Evolutionary conservation across 1,140 invertebrate species (phyloP).

Genomic region (Drosophila virilis): DNA sequence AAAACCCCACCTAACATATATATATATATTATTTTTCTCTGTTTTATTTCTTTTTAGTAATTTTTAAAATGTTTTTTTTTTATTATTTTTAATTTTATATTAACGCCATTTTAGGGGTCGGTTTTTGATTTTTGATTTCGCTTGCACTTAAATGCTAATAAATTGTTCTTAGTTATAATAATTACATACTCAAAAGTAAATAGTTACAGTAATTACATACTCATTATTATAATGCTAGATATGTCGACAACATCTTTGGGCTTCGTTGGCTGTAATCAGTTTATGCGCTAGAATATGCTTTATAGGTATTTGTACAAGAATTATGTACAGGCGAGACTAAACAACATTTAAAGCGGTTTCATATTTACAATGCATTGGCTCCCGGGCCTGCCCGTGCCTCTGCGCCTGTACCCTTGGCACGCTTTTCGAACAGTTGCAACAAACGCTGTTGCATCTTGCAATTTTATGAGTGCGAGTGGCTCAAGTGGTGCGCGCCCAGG

Average conservation of each 20-base stretch:
- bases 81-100: conserved; percentile 57
- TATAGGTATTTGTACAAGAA: conserved; percentile 55
- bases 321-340: conserved; percentile 54
- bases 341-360: conserved; percentile 69
- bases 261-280: conserved; percentile 35
- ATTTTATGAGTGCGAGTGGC: conserved; percentile 84
- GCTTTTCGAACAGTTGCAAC: conserved; percentile 82
- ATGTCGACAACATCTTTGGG: conserved; percentile 55
- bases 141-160: conserved; percentile 71
- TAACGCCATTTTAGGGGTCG: conserved; percentile 35
- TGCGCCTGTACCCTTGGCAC: conserved; percentile 44
- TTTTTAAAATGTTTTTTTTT: conserved; percentile 74
- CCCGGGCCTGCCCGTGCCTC: conserved; percentile 1
- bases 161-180: conserved; percentile 26
- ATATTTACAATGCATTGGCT: conserved; percentile 42
- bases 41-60: conserved; percentile 26
- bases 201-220: conserved; percentile 30
- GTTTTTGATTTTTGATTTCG: conserved; percentile 65
- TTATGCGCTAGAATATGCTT: conserved; percentile 59
- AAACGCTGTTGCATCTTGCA: conserved; percentile 84
- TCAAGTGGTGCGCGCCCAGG: conserved; percentile 78
- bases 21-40: conserved; percentile 13
- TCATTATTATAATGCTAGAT: conserved; percentile 46
- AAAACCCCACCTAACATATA: conserved; percentile 6
- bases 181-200: conserved; percentile 22